Base-by-base conservation (phyloP, 2,888 invertebrate species). In the Hipparchia sbordonii region DNA sequence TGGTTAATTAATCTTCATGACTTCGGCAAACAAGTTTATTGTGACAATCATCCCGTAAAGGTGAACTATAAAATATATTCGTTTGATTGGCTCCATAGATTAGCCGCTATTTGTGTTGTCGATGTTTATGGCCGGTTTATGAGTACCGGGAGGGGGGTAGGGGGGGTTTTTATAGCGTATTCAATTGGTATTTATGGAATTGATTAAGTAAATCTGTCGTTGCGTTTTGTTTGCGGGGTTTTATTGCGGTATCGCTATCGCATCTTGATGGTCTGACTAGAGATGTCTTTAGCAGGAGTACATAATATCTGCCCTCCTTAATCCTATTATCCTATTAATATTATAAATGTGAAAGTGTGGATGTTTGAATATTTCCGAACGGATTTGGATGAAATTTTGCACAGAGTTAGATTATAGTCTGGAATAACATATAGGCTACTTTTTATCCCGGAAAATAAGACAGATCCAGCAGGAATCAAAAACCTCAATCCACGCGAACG, bases 111-210 rank as follows among this genome's bases (percentile, higher is more conserved):
- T 92, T 91, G 91, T 90, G 87, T 87, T 91, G 90, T 91, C 92
- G 89, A 90, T 92, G 91, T 92, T 93, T 93, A 93, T 89, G 86
- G 81, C 84, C 80, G 76, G 91, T 93, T 93, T 92, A 93, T 91
- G 89, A 87, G 83, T 86, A 82, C 84, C 87, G 84, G 85, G 56
- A 46, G 60, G 61, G 60, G 46, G 62, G 65, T 3, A 46, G 39
- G 8, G 39, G 60, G 61, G 84, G 87, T 83, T 90, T 92, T 92
- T 93, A 93, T 92, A 90, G 84, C 89, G 78, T 84, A 86, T 91
- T 87, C 89, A 88, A 91, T 91, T 88, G 90, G 84, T 82, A 85
- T 89, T 88, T 87, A 89, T 84, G 85, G 88, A 87, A 90, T 92
- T 92, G 89, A 92, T 92, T 92, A 93, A 89, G 85, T 89, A 85